These are phyloP conservation scores for Rallus limicola DNA, from an alignment of 2,113 vertebrate genomes.

Conservation along the genomic window DNA sequence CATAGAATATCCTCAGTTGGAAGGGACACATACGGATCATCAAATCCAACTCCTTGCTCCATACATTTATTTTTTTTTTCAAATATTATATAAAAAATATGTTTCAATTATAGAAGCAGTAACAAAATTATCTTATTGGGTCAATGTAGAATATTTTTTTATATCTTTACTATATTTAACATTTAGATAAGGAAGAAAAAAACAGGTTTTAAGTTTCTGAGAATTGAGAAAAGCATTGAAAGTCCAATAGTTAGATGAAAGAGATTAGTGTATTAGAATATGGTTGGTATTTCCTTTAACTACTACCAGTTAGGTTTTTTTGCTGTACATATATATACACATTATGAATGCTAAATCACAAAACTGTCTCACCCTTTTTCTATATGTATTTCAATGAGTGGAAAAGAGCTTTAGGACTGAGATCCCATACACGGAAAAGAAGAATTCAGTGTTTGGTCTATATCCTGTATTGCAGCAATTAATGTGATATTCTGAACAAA, in stretches of 20 bases:
- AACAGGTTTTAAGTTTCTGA: background rate
- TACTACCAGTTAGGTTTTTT: background rate
- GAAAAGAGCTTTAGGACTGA: background rate
- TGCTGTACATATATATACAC: background rate
- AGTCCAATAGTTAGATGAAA: background rate
- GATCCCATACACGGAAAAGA: background rate
- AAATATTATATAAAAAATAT: background rate
- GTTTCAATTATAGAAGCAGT: background rate
- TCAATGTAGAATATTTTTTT: background rate
- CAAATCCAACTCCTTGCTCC: too few relatives aligned
- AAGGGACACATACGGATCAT: too few relatives aligned
- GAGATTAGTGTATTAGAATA: background rate
- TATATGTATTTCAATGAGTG: background rate
- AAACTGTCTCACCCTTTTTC: background rate
- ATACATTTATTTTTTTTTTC: background rate
- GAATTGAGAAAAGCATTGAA: background rate
- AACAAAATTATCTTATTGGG: background rate
- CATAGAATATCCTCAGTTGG: too few relatives aligned
- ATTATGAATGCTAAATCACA: background rate
- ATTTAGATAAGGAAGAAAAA: background rate
- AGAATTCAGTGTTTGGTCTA: background rate
- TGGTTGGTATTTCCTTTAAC: background rate
- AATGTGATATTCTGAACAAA: background rate
- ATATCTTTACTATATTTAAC: background rate
- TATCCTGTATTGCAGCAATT: background rate